A percentile compares a stretch with the other conserved stretches of the same genome.
These are phyloP conservation scores for Drosophila tanythrix DNA, from an alignment of 2,888 invertebrate genomes.

Conservation along the genomic window DNA sequence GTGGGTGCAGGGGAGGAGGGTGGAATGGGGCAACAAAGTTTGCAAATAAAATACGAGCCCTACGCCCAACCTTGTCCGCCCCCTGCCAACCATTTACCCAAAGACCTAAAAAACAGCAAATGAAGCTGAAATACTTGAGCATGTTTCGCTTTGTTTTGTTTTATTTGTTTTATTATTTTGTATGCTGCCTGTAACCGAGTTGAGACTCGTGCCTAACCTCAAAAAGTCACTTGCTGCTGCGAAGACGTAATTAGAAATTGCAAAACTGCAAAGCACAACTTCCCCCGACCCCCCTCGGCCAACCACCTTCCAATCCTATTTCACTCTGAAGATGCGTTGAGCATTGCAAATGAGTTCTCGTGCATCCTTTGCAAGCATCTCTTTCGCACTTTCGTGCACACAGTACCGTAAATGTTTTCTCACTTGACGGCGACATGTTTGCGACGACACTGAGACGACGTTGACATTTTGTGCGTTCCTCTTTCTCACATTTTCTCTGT, in stretches of 20 bases:
- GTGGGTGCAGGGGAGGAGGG: background rate
- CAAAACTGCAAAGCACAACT: constrained; percentile 62
- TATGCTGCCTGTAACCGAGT: background rate
- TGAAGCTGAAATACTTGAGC: constrained; percentile 46
- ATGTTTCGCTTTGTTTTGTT: constrained; percentile 10
- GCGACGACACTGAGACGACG: constrained; percentile 59
- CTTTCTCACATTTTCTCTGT: background rate
- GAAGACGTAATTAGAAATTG: constrained; percentile 70
- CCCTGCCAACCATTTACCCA: constrained; percentile 4
- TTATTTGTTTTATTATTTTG: constrained; percentile 1
- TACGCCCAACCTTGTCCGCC: constrained; percentile 6
- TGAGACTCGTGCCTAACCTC: constrained; percentile 49
- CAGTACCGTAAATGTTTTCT: constrained; percentile 20
- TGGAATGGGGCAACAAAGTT: constrained; percentile 26
- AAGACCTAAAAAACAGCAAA: constrained; percentile 40
- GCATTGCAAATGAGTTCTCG: constrained; percentile 62
- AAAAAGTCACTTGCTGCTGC: constrained; percentile 59
- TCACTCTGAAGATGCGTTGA: constrained; percentile 44
- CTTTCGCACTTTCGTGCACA: background rate
- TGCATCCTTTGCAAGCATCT: constrained; percentile 42
- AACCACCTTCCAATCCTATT: background rate
- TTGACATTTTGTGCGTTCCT: constrained; percentile 73
- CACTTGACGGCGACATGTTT: constrained; percentile 42
- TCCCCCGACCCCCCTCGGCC: constrained; percentile 3
- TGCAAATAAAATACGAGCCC: constrained; percentile 14